phyloP scores from a whole-genome alignment of 2,888 invertebrate species.

The Campoplex capitator region DNA sequence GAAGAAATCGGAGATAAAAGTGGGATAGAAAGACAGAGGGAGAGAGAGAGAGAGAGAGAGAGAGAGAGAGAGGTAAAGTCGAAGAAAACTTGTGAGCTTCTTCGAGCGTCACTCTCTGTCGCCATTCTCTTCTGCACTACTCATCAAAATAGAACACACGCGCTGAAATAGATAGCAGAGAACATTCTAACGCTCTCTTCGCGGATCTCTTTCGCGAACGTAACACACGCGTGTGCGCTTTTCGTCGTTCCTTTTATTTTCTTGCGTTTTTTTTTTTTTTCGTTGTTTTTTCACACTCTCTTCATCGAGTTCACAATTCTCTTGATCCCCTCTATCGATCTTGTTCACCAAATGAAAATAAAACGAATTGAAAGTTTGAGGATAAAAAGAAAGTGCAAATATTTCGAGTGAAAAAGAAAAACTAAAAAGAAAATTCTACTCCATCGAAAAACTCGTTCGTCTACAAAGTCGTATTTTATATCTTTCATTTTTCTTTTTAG shows the following conservation, averaged over 20 bases:
- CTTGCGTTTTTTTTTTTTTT: no score
- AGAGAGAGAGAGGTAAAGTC: conserved; percentile 40
- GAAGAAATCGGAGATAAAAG: conserved; percentile 55
- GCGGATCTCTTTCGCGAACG: conserved; percentile 58
- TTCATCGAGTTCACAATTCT: conserved; percentile 18
- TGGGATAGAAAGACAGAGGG: conserved; percentile 53
- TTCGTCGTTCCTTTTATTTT: no score
- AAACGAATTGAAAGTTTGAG: neutral
- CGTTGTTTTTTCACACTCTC: neutral
- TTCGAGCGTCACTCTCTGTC: conserved; percentile 69
- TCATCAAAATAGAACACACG: conserved; percentile 70
- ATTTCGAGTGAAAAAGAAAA: neutral
- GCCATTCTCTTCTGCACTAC: conserved; percentile 70
- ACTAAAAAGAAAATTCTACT: neutral
- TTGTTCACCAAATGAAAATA: conserved; percentile 5
- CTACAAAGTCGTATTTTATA: neutral
- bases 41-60: conserved; percentile 49
- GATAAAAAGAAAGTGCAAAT: conserved; percentile 6
- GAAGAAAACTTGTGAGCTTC: conserved; percentile 63
- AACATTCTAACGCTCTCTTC: conserved; percentile 65
- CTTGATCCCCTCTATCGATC: conserved; percentile 1
- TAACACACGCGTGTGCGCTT: conserved; percentile 48
- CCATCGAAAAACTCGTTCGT: neutral
- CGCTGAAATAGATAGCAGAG: conserved; percentile 66
- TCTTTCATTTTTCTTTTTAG: neutral